A percentile compares a stretch with the other conserved stretches of the same genome.
phyloP scores from a whole-genome alignment of 1,140 invertebrate species.

The Macrosteles quadrilineatus region DNA sequence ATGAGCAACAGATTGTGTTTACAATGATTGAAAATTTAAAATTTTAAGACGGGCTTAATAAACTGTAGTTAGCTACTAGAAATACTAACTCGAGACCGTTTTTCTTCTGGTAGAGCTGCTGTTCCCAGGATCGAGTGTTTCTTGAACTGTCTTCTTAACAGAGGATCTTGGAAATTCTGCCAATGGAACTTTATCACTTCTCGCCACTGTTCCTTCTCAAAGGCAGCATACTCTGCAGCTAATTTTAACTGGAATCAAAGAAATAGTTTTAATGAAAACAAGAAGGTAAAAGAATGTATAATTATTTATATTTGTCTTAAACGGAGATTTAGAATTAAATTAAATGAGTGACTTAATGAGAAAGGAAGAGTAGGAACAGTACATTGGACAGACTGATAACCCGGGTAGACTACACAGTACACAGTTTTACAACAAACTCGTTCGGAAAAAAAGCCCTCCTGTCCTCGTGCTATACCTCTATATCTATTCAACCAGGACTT shows the following conservation, averaged over 20 bases:
- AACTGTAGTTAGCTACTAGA: no score
- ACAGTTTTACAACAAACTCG: no score
- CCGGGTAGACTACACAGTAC: no score
- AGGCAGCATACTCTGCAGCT: conserved; percentile 46
- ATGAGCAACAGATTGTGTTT: no score
- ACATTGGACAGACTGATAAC: no score
- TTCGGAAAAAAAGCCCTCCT: no score
- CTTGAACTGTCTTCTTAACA: conserved; percentile 65
- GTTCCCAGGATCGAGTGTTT: conserved; percentile 66
- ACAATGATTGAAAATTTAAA: no score
- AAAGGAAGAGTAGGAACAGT: neutral
- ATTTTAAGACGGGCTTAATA: no score
- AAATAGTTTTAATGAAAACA: neutral
- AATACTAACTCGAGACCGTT: conserved; percentile 48
- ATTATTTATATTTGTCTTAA: neutral
- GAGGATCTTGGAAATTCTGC: conserved; percentile 61
- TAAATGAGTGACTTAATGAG: conserved; percentile 2
- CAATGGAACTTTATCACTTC: conserved; percentile 65
- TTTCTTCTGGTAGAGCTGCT: conserved; percentile 67
- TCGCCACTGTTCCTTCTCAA: conserved; percentile 54
- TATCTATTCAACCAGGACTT: no score
- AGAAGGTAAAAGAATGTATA: neutral
- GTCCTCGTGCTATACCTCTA: no score
- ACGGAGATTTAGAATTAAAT: neutral
- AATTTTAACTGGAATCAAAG: conserved; percentile 39